These are phyloP conservation scores for Drosophila punjabiensis DNA, from an alignment of 1,140 invertebrate species.

Conservation along the genomic window DNA sequence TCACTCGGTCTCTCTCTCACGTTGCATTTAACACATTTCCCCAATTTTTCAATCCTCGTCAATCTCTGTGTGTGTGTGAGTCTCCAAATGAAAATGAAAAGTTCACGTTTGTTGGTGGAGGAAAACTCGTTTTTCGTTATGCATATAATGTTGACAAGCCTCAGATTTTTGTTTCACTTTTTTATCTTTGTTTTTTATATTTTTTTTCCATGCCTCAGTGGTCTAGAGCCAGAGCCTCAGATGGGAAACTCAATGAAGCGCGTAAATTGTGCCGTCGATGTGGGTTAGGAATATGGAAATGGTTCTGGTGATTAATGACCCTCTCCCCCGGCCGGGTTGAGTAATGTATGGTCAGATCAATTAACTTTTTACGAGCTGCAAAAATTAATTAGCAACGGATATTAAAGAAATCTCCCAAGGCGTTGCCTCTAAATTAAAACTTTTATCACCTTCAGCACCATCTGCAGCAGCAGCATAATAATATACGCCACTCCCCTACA, in stretches of 20 bases:
- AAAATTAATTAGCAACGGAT: conserved; percentile 39
- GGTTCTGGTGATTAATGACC: conserved; percentile 43
- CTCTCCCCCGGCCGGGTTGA: conserved; percentile 29
- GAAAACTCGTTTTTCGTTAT: conserved; percentile 63
- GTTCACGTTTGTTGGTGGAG: conserved; percentile 39
- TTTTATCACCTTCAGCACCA: conserved; percentile 24
- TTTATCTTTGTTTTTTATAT: neutral
- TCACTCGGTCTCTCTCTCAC: conserved; percentile 30
- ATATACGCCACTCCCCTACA: conserved; percentile 25
- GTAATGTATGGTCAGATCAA: conserved; percentile 51
- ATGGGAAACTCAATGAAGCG: conserved; percentile 57
- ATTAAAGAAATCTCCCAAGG: conserved; percentile 16
- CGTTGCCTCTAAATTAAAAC: conserved; percentile 15
- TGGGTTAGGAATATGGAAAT: conserved; percentile 35
- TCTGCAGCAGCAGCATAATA: conserved; percentile 12
- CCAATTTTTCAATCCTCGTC: conserved; percentile 41
- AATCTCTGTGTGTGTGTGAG: neutral
- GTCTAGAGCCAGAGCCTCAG: conserved; percentile 16
- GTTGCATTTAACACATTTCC: conserved; percentile 72
- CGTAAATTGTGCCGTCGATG: conserved; percentile 44
- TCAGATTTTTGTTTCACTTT: conserved; percentile 30
- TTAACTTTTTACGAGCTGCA: conserved; percentile 50
- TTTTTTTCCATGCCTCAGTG: conserved; percentile 44
- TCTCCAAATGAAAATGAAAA: conserved; percentile 62
- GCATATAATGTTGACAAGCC: conserved; percentile 55